Base-by-base conservation (phyloP, 2,797 vertebrate species). In the Eidolon dupreanum region DNA sequence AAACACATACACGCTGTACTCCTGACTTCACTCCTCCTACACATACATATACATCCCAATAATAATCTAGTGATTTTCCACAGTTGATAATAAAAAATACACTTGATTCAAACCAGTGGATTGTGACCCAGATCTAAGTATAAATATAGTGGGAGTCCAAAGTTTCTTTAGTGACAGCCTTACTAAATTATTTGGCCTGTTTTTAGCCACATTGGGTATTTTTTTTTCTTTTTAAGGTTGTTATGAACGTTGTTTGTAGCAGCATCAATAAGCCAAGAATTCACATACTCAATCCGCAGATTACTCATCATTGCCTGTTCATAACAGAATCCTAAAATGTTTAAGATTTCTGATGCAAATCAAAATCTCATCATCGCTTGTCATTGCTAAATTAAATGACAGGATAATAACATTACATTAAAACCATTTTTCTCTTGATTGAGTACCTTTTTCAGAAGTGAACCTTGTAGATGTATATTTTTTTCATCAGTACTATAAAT, bases 241-340 rank as follows among this genome's bases (percentile, higher is more conserved):
- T 98, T 98, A 77, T 95, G 53, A 86, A 95, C 95, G 93, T 95
- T 98, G 92, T 98, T 98, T 97, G 96, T 97, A 96, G 96, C 91
- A 97, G 89, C 93, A 82, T 97, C 97, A 98, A 77, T 97, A 98
- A 98, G 95, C 97, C 98, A 98, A 97, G 98, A 98, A 98, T 97
- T 98, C 97, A 86, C 97, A 98, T 96, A 97, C 98, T 98, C 98
- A 98, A 95, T 98, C 97, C 97, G 95, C 96, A 88, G 94, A 98
- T 98, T 98, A 98, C 95, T 98, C 98, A 98, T 98, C 97, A 96
- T 91, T 97, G 96, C 97, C 97, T 98, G 96, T 95, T 98, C 97
- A 97, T 97, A 98, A 97, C 97, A 98, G 98, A 98, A 98, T 93
- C 96, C 93, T 97, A 91, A 98, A 98, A 97, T 97, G 95, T 98